A percentile compares a stretch with the other conserved stretches of the same genome.
phyloP scores from a whole-genome alignment of 2,113 vertebrate genomes.

The Daphoenositta chrysoptera region DNA sequence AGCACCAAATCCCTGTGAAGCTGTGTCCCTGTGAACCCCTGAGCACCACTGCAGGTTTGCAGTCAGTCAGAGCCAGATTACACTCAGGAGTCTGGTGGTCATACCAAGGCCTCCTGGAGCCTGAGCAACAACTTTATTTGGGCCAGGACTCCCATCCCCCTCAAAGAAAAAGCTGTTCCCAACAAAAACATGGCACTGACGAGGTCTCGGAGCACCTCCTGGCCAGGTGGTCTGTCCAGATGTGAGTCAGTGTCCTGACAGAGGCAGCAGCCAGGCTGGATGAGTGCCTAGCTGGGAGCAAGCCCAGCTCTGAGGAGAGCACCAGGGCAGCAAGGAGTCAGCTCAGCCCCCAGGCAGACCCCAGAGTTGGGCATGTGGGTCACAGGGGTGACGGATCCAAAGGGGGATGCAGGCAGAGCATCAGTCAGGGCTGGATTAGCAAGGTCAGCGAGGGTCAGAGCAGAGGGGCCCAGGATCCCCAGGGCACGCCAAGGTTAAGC shows the following conservation, averaged over 20 bases:
- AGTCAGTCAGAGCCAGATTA: background rate
- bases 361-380: rapidly evolving
- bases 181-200: rapidly evolving
- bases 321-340: background rate
- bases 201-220: rapidly evolving
- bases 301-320: background rate
- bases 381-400: background rate
- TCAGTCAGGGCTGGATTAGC: background rate
- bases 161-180: background rate
- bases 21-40: background rate
- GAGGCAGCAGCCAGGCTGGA: background rate
- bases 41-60: background rate
- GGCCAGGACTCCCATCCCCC: background rate
- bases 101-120: background rate
- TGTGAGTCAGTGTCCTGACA: background rate
- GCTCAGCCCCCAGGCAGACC: background rate
- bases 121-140: background rate
- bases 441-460: background rate
- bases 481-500: background rate
- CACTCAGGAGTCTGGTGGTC: background rate
- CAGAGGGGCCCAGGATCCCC: background rate
- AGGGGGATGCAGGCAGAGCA: background rate
- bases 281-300: background rate
- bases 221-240: background rate
- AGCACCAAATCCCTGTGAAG: background rate